These are phyloP conservation scores for Dromococcyx pavoninus DNA, from an alignment of 2,797 vertebrate genomes.

Conservation along the genomic window DNA sequence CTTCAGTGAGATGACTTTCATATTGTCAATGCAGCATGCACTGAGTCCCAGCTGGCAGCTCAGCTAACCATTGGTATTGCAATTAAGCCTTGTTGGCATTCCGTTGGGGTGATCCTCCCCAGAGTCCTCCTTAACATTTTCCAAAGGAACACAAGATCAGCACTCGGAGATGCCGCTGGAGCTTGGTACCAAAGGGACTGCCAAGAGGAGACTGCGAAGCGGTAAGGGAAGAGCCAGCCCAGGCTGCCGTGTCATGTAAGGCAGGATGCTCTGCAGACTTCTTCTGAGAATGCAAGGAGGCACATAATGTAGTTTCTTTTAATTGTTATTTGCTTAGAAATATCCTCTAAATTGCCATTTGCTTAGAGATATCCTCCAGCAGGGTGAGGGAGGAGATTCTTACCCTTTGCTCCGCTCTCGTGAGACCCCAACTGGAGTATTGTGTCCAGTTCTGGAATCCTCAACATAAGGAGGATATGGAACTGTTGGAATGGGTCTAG, in stretches of 20 bases:
- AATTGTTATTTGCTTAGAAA: background rate
- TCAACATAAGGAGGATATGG: no score
- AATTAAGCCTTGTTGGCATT: background rate
- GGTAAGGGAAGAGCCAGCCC: accelerated
- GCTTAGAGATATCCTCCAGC: no score
- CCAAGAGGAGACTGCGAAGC: accelerated
- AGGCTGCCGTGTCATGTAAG: accelerated
- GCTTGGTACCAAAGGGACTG: background rate
- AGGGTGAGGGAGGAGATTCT: no score
- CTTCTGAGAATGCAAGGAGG: background rate
- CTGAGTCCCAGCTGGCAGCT: slow-evolving; percentile 22
- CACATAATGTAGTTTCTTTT: background rate
- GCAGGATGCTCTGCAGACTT: background rate
- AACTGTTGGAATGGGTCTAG: no score
- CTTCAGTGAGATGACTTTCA: slow-evolving; percentile 10
- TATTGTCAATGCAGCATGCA: background rate
- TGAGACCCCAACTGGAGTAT: no score
- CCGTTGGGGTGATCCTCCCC: background rate
- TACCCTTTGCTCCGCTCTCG: no score
- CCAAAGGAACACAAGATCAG: background rate
- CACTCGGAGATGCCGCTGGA: background rate
- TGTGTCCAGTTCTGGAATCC: no score
- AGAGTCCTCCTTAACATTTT: background rate
- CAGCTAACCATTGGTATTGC: background rate
- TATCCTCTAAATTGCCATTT: background rate